phyloP scores from a whole-genome alignment of 92 coral and sea anemone genomes.

The Desmophyllum pertusum region DNA sequence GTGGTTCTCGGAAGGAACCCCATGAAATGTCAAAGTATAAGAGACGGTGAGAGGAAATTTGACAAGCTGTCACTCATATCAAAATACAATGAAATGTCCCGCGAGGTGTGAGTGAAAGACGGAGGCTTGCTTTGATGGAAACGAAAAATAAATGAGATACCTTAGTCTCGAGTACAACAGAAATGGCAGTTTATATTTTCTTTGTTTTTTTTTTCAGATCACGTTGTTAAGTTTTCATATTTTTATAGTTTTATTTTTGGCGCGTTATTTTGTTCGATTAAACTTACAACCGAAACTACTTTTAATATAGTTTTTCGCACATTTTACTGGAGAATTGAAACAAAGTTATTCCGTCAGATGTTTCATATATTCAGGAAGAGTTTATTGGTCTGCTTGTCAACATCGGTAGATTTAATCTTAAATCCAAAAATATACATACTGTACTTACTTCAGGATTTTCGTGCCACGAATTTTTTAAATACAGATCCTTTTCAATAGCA shows the following conservation, averaged over 20 bases:
- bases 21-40: slow-evolving; percentile 72
- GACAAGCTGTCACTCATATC: slow-evolving; percentile 48
- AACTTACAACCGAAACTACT: neutral
- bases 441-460: neutral
- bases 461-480: neutral
- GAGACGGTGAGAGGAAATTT: slow-evolving; percentile 38
- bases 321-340: neutral
- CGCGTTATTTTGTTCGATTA: neutral
- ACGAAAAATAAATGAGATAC: slow-evolving; percentile 21
- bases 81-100: slow-evolving; percentile 26
- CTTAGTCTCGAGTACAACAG: slow-evolving; percentile 11
- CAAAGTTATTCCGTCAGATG: neutral
- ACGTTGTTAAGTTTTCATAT: neutral
- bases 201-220: slow-evolving; percentile 9
- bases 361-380: neutral
- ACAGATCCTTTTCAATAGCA: neutral
- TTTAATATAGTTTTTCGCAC: neutral
- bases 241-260: neutral
- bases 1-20: slow-evolving; percentile 74
- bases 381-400: neutral
- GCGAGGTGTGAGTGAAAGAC: slow-evolving; percentile 22
- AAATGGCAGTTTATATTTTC: slow-evolving; percentile 6
- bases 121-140: neutral
- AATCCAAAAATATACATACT: neutral
- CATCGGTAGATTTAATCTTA: neutral